Base-by-base conservation (phyloP, 2,113 vertebrate species). In the Nibea coibor region DNA sequence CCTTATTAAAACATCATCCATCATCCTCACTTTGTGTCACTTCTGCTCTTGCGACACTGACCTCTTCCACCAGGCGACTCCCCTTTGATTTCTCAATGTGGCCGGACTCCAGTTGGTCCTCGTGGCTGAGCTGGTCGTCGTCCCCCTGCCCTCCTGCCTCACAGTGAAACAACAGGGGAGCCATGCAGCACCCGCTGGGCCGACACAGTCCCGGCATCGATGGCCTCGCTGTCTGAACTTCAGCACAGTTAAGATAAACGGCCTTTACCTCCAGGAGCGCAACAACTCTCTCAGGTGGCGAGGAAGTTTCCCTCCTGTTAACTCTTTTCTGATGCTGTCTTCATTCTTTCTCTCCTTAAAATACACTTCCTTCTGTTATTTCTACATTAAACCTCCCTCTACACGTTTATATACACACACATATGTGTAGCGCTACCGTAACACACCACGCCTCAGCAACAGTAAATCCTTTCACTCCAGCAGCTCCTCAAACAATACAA, bases 101-200 rank as follows among this genome's bases (percentile, higher is more conserved):
- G 3, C 50, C 65, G 14, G 54, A 20, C 9, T 91, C 81, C 91
- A 86, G 78, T 0, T 72, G 83, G 68, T 91, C 89, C 0, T 83
- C 85, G 1, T 78, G 86, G 53, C 85, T 88, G 35, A 91, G 82
- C 63, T 66, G 81, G 57, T 72, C n/a, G 5, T 71, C 79, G 15
- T 81, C 88, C 11, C 54, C 76, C 10, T 47, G 66, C 15, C 53
- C 39, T 9, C 43, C 61, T 7, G 42, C 24, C 4, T 66, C 50
- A 2, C 59, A 77, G 28, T 47, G 35, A 1, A 89, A 87, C 50
- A 89, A 28, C 69, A 92, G 68, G 3, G 90, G 92, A 0, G 45
- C 78, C 28, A 91, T 7, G 81, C 94, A 94, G 78, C 93, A 94
- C 43, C 70, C 75, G 6, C 76, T 84, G 63, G 19, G 2, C 71